Conservation (phyloP, 2,888 invertebrate species). For the Deilephila porcellus region DNA sequence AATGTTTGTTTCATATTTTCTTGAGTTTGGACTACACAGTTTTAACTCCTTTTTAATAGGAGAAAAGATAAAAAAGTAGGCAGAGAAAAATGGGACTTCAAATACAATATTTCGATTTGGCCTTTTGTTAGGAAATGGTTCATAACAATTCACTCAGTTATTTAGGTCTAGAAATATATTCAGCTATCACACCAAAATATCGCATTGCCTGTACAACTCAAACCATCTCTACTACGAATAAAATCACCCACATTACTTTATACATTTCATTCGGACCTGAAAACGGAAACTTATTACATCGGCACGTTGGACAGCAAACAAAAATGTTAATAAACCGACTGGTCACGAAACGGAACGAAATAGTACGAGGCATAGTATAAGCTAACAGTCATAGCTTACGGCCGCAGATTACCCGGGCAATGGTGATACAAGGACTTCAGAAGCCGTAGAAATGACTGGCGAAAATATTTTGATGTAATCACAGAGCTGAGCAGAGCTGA, state of each 20-base stretch:
- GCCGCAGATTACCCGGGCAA: conserved; percentile 14
- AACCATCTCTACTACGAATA: neutral
- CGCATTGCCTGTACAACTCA: neutral
- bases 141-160: no score
- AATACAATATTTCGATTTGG: no score
- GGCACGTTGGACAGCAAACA: conserved; percentile 5
- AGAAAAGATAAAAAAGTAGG: no score
- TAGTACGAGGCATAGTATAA: conserved; percentile 9
- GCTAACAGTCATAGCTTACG: conserved; percentile 23
- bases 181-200: no score
- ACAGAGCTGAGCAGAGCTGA: no score
- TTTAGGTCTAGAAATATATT: no score
- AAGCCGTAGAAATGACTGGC: conserved; percentile 9
- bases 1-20: neutral
- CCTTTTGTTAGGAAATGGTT: no score
- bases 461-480: neutral
- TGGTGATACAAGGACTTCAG: neutral
- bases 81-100: no score
- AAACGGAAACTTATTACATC: neutral
- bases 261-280: neutral
- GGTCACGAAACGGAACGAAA: conserved; percentile 16
- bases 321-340: conserved; percentile 24
- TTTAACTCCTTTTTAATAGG: no score
- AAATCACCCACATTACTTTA: neutral
- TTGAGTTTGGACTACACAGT: no score